Base-by-base conservation (phyloP, 1,140 invertebrate genomes). In the Tetramorium parvispinum region DNA sequence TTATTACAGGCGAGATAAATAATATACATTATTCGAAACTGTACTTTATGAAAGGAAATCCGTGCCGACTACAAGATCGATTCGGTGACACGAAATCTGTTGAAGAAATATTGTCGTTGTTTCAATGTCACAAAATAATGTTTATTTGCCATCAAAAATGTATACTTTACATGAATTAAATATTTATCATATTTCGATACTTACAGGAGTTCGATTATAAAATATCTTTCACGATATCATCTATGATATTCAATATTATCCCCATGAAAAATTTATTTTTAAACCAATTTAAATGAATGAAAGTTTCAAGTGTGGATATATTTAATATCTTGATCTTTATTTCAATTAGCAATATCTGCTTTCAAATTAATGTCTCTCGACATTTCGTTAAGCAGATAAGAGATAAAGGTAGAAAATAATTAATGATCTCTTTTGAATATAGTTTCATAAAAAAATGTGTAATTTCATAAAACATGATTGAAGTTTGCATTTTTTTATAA, bases 41-140 rank as follows among this genome's bases (percentile, higher is more conserved):
- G 63, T 46, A 49, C 63, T 78, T 78, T 78, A 46, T 81, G 77
- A 81, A 81, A 81, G 77, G 63, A 70, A 81, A 81, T 46, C 77
- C 21, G 61, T 53, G 63, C 61, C 46, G 77, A 70, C 46, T 81
- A 24, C 4, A 32, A 24, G 10, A 68, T 81, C 46, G 61, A 81
- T 55, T 5, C 2, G 8, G 6, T 21, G 46, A 70, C 63, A 40
- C 6, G 63, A 40, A 51, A 40, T 53, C 27, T 24, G 5, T 37
- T 46, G 32, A 40, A 16, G 40, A 78, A 18, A 51, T 49, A 63
- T 63, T 63, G 37, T 59, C 27, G 37, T 16, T 53, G 11, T 81
- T 55, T 53, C 51, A 24, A 21, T 75, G 6, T 32, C 6, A 5
- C 16, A 46, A 66, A 66, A 37, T 68, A 81, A 68, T 0, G 3